Evolutionary conservation across 2,888 invertebrate genomes (phyloP).

Genomic region (Cheilosia soror): DNA sequence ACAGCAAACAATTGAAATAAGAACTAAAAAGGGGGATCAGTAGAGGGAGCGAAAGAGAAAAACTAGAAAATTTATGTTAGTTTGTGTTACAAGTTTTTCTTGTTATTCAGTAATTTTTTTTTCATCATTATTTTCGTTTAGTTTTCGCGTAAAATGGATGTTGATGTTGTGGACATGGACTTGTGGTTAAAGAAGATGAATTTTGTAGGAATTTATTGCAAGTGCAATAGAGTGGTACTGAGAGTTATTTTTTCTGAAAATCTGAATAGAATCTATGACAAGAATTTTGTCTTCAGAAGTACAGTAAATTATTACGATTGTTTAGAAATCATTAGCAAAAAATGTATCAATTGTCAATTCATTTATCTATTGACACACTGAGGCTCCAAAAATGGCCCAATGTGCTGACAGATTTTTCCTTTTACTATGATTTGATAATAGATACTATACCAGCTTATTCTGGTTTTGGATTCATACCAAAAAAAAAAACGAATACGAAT

Average conservation of each 20-base stretch:
- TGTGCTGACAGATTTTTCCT: too few relatives aligned
- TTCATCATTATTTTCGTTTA: conserved; percentile 31
- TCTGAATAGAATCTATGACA: too few relatives aligned
- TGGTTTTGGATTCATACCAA: too few relatives aligned
- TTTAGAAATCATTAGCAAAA: too few relatives aligned
- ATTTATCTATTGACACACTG: too few relatives aligned
- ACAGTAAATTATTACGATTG: too few relatives aligned
- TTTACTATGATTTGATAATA: too few relatives aligned
- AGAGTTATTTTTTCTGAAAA: neutral
- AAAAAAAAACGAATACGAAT: too few relatives aligned
- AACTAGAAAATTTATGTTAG: conserved; percentile 72
- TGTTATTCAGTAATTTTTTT: conserved; percentile 44
- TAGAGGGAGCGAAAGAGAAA: conserved; percentile 21
- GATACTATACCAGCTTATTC: too few relatives aligned
- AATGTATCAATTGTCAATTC: too few relatives aligned
- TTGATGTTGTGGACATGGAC: neutral
- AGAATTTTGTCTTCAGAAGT: too few relatives aligned
- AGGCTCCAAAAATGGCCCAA: too few relatives aligned
- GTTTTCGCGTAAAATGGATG: conserved; percentile 52
- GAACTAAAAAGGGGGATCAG: conserved; percentile 42
- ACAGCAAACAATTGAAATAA: conserved; percentile 64
- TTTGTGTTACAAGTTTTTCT: conserved; percentile 71
- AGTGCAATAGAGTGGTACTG: neutral
- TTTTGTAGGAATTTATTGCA: conserved; percentile 16
- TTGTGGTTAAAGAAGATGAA: conserved; percentile 43